Base-by-base conservation (phyloP, 2,888 invertebrate species). In the Hartigia nigra region DNA sequence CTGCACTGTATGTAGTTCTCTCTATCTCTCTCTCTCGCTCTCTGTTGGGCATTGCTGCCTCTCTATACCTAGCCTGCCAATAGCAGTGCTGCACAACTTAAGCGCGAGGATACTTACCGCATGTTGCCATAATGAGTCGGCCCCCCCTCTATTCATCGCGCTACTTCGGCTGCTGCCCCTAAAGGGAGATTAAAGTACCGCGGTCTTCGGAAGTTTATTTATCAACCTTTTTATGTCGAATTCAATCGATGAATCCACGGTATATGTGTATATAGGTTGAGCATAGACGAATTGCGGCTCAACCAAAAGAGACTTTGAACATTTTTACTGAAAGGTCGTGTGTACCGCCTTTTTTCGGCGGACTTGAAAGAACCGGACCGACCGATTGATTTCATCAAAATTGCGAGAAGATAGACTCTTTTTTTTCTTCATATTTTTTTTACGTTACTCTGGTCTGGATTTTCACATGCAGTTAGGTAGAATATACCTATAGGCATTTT, bases 81-180 rank as follows among this genome's bases (percentile, higher is more conserved):
- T 86, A 89, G 88, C 87, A 86, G 86, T 87, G 12, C 34, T 12
- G 72, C 12, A 34, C 75, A 36, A 75, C 75, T 75, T 75, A 37
- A 75, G 75, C 75, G 34, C 75, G 35, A 87, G 87, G 81, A 86
- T 89, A 89, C 90, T 89, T 90, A 89, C 90, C 88, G 89, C 88
- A 88, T 88, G 89, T 90, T 90, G 87, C 88, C 86, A 89, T 90
- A 91, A 91, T 90, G 90, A 91, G 89, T 88, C 87, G 85, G 82
- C 72, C 72, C 72, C 72, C 31, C 32, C 55, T 34, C 72, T 72
- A 72, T 72, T 72, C 31, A 72, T 32, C 32, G 72, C 72, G 72
- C 31, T 34, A 31, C 72, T 55, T 31, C 72, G 31, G 72, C 12
- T 72, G 31, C 85, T 70, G 78, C 72, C 76, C 74, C 80, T 83